Evolutionary conservation across 2,113 vertebrate species (phyloP).

Genomic region (Morphnarchus princeps): DNA sequence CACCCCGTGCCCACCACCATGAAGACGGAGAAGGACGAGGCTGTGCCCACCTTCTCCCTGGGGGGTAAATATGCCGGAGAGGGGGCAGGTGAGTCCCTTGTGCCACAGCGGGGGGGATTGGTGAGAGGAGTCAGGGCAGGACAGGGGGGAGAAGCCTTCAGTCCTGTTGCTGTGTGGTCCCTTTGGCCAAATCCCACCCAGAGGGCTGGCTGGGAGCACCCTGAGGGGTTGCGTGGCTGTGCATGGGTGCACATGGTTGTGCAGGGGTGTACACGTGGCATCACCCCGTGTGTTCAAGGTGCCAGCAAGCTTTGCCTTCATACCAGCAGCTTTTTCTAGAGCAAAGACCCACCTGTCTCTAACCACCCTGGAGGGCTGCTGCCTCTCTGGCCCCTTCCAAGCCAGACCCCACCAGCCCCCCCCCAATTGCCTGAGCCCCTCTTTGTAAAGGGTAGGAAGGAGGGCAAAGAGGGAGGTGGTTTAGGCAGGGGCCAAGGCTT

Average conservation of each 20-base stretch:
- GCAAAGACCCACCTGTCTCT: neutral
- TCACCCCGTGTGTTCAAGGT: fast-evolving
- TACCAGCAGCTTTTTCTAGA: neutral
- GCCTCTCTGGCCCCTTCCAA: neutral
- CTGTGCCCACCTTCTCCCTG: conserved; percentile 12
- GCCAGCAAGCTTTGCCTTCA: neutral
- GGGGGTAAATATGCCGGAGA: conserved; percentile 10
- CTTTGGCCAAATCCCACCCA: neutral
- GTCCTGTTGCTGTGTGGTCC: neutral
- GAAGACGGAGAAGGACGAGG: conserved; percentile 43
- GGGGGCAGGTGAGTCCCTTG: conserved; percentile 14
- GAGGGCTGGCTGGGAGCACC: neutral
- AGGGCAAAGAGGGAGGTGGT: neutral
- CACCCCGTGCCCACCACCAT: neutral
- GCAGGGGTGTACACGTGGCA: fast-evolving
- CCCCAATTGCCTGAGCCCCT: fast-evolving
- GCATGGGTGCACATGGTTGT: neutral
- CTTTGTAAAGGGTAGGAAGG: neutral
- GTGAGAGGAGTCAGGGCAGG: fast-evolving
- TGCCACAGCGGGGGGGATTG: fast-evolving
- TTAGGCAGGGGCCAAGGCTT: neutral
- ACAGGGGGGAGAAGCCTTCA: neutral
- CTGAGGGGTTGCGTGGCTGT: no score
- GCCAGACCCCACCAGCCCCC: neutral
- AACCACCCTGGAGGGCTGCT: neutral